These are phyloP conservation scores for Phyllotis vaccarum DNA, from an alignment of 2,797 vertebrate species.

Conservation along the genomic window DNA sequence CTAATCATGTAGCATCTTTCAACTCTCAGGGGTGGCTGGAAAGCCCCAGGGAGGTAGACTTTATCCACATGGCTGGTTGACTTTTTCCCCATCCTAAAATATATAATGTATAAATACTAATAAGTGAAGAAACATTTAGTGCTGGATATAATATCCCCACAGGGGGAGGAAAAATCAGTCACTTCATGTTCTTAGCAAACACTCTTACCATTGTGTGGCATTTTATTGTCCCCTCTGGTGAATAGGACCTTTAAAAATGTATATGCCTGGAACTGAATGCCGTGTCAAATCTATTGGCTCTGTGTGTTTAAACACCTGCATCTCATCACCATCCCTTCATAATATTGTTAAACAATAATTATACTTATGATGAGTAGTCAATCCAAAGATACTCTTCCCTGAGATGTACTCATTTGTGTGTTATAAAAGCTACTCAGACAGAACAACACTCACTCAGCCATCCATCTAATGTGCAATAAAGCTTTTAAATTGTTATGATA, in stretches of 20 bases:
- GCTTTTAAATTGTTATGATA: conserved; percentile 41
- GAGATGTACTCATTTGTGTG: conserved; percentile 83
- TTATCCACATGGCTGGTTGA: neutral
- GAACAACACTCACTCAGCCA: conserved; percentile 78
- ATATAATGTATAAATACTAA: conserved; percentile 6
- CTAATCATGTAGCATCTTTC: neutral
- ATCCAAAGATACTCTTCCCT: conserved; percentile 87
- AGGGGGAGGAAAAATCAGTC: conserved; percentile 76
- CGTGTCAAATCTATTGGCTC: conserved; percentile 86
- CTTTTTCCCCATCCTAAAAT: conserved; percentile 40
- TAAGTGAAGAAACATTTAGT: conserved; percentile 52
- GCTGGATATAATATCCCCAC: conserved; percentile 31
- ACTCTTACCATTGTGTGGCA: conserved; percentile 82
- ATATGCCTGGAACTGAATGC: conserved; percentile 85
- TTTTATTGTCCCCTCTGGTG: conserved; percentile 83
- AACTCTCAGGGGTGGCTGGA: neutral
- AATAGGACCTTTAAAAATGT: conserved; percentile 86
- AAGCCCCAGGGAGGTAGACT: neutral
- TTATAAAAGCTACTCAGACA: conserved; percentile 83
- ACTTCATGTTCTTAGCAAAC: conserved; percentile 86
- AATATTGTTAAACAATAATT: conserved; percentile 89
- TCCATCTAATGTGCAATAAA: conserved; percentile 65
- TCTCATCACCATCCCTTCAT: conserved; percentile 90
- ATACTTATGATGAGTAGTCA: conserved; percentile 89
- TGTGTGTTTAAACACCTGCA: conserved; percentile 92